Conservation (phyloP, 2,113 vertebrate species). For the Morone chrysops region DNA sequence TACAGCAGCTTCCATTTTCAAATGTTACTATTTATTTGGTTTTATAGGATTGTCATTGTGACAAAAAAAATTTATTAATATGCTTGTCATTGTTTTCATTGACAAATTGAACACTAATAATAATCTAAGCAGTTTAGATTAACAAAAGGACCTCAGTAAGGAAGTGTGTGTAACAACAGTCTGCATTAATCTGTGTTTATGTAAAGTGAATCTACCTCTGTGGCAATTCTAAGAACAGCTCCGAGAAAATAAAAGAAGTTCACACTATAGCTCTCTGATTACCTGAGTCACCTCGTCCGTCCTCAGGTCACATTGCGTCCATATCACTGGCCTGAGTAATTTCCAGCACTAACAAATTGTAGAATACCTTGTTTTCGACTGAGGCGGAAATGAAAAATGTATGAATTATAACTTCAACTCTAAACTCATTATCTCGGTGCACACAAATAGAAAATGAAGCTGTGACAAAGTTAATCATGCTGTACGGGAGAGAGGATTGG, state of each 20-base stretch:
- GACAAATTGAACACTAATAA: conserved; percentile 2
- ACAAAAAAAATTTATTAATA: neutral
- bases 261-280: conserved; percentile 19
- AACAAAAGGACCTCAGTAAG: neutral
- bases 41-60: neutral
- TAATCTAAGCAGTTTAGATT: neutral
- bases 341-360: conserved; percentile 19
- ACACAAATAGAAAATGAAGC: conserved; percentile 69
- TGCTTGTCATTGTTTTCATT: neutral
- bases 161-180: neutral
- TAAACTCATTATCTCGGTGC: conserved; percentile 76
- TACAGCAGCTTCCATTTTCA: too few relatives aligned
- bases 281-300: conserved; percentile 29
- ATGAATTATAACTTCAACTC: conserved; percentile 62
- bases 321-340: conserved; percentile 4
- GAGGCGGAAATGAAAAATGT: conserved; percentile 47
- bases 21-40: neutral
- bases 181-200: conserved; percentile 11
- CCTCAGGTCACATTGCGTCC: conserved; percentile 41
- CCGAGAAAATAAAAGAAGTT: conserved; percentile 11
- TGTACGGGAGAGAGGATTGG: conserved; percentile 39
- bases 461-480: conserved; percentile 75
- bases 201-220: neutral
- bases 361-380: conserved; percentile 36
- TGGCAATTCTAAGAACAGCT: neutral